These are phyloP conservation scores for Poicephalus gulielmi DNA, from an alignment of 2,113 vertebrate species.

Conservation along the genomic window DNA sequence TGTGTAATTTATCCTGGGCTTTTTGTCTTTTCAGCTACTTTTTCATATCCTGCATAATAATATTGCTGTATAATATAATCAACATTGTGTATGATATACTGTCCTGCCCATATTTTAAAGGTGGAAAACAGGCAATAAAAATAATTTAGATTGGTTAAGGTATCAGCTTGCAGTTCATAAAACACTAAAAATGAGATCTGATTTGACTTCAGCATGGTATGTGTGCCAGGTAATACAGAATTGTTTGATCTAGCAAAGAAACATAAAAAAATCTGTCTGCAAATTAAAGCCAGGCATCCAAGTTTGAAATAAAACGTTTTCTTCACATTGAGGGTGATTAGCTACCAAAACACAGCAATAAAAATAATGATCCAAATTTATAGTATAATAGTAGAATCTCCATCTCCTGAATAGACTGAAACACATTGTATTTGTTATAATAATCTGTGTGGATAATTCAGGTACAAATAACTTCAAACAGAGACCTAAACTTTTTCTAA, in stretches of 20 bases:
- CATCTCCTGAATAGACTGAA: background rate
- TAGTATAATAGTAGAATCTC: background rate
- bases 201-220: background rate
- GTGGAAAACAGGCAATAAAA: background rate
- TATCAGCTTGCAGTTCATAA: background rate
- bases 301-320: background rate
- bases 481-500: background rate
- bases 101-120: background rate
- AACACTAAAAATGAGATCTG: background rate
- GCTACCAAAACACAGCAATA: background rate
- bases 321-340: background rate
- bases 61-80: background rate
- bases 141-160: background rate
- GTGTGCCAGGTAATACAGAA: background rate
- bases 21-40: background rate
- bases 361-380: background rate
- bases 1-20: background rate
- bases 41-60: background rate
- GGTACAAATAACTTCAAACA: background rate
- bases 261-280: background rate
- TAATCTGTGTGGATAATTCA: background rate
- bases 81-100: background rate
- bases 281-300: background rate
- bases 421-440: background rate
- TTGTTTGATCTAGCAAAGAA: background rate